Conservation (phyloP, 2,113 vertebrate genomes). For the Gnathonemus echidnorhynchus region DNA sequence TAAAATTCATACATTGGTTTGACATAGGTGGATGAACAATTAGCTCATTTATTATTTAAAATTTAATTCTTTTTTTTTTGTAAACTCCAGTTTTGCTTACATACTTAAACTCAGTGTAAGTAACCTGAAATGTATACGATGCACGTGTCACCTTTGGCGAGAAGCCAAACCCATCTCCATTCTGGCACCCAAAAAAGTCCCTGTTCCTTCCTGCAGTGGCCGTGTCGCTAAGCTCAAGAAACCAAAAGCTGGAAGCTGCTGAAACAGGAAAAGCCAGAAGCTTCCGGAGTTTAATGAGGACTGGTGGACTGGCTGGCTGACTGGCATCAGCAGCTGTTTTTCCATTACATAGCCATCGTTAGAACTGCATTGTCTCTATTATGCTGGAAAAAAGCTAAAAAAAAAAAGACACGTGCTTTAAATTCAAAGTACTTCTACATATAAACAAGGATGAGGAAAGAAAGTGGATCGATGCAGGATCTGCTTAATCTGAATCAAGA, state of each 20-base stretch:
- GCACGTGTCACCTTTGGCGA: not conserved
- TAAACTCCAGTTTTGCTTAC: not conserved
- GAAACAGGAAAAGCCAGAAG: not conserved
- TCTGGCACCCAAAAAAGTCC: not conserved
- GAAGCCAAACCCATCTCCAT: not conserved
- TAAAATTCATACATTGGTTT: not conserved
- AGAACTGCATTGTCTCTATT: not conserved
- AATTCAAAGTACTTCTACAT: not conserved
- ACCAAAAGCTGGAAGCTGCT: not conserved
- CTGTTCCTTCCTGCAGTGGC: not conserved
- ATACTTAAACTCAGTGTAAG: not conserved
- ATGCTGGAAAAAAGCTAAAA: not conserved
- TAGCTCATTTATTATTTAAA: not conserved
- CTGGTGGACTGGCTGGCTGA: not conserved
- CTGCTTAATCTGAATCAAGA: not conserved
- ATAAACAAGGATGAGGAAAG: not conserved
- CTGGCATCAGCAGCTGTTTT: not conserved
- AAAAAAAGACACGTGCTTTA: not conserved
- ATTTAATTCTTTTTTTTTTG: not conserved
- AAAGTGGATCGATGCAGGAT: not conserved
- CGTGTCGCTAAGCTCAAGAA: not conserved
- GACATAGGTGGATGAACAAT: not conserved
- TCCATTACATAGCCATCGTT: not conserved
- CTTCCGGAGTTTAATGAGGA: not conserved
- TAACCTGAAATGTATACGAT: not conserved